Conservation (phyloP, 2,888 invertebrate species). For the Blastobasis adustella region DNA sequence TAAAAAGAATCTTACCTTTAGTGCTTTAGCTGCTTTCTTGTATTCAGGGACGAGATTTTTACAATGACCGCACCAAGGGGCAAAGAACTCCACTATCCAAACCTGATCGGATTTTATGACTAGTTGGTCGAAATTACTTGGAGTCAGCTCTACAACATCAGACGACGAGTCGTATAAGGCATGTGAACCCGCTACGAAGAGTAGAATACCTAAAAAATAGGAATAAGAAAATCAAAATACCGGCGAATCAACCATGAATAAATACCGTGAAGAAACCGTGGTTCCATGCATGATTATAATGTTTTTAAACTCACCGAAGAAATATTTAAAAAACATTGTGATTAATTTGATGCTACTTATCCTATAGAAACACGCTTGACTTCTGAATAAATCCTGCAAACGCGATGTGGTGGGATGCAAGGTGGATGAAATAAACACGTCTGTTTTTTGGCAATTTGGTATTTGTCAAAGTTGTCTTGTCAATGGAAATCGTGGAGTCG, state of each 20-base stretch:
- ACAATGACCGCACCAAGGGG: constrained; percentile 97
- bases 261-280: constrained; percentile 24
- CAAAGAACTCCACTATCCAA: constrained; percentile 97
- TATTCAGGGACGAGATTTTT: constrained; percentile 94
- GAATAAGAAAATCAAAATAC: constrained; percentile 14
- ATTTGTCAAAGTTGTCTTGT: constrained; percentile 49
- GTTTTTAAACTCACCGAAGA: constrained; percentile 58
- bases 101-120: constrained; percentile 89
- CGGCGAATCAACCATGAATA: constrained; percentile 22
- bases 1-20: constrained; percentile 78
- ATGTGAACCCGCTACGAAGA: constrained; percentile 44
- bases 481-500: constrained; percentile 62
- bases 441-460: constrained; percentile 25
- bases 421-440: constrained; percentile 45
- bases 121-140: constrained; percentile 88
- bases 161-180: constrained; percentile 80
- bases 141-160: constrained; percentile 90
- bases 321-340: constrained; percentile 44
- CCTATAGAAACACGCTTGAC: constrained; percentile 22
- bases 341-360: constrained; percentile 29
- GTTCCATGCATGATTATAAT: constrained; percentile 22
- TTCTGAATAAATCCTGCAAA: constrained; percentile 24
- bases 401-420: constrained; percentile 20
- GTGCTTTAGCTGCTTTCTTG: constrained; percentile 91
- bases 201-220: constrained; percentile 50